Evolutionary conservation across 1,140 invertebrate genomes (phyloP), one percentile per base, ranked within the genome.

Genomic region (Trichogramma pretiosum): DNA sequence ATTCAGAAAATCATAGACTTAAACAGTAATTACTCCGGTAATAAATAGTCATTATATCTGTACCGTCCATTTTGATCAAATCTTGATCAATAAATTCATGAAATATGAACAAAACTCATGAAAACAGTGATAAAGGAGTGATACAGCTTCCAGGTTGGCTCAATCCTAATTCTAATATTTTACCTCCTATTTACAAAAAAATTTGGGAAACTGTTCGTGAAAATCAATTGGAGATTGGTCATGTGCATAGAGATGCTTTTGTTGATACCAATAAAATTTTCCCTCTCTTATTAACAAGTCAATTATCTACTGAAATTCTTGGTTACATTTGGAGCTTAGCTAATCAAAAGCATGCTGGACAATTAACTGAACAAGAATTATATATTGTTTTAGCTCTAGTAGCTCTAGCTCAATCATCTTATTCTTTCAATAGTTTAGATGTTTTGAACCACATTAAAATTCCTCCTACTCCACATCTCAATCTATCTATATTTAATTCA

Each of bases 241-340:
- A 52, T 10, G 48, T 60, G 36, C 59, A 64, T 34, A 48, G 54
- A 1, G 67, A 72, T 43, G 14, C 64, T 5, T 53, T 72, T 4
- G 78, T 80, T 23, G 75, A 80, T 44, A 83, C 80, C 9, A 73
- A 76, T 28, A 71, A 76, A 53, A 64, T 82, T 2, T 81, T 80
- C 54, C 74, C 76, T 10, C 59, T 83, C 7, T 61, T 84, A n/a
- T 60, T 82, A 26, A 72, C 76, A 11, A 81, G 78, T 62, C 74
- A 77, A 32, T 56, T 84, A 22, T 62, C 76, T 0, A 75, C 75
- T 2, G 75, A 80, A 53, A 63, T 74, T 16, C 64, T 83, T 3
- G 80, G 80, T 13, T 73, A 77, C 44, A 76, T 84, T 36, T 84
- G 81, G 81, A 74, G 72, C 26, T 56, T 82, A 50, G 76, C 75